Percentiles rank a stretch among this genome's conserved stretches.
Evolutionary conservation across 2,113 vertebrate genomes (phyloP).

Genomic region (Tretioscincus oriximinensis): DNA sequence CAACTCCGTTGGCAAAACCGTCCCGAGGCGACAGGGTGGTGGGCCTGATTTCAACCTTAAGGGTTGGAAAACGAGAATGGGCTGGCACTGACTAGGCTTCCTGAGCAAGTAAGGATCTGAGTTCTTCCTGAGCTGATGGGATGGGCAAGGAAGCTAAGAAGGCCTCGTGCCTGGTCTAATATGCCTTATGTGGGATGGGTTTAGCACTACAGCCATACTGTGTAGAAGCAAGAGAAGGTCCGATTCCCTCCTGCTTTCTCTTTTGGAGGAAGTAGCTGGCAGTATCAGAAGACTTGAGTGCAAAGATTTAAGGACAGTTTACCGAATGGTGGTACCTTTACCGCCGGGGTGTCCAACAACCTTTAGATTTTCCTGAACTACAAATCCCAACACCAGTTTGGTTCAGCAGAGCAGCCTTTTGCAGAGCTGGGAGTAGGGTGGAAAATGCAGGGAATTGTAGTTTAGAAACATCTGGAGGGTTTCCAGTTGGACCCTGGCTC

Average conservation of each 20-base stretch:
- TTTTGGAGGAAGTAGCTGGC: background rate
- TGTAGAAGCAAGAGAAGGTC: background rate
- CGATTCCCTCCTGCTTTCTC: background rate
- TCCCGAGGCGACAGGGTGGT: background rate
- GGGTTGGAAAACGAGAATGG: too few species aligned
- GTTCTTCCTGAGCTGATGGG: background rate
- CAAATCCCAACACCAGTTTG: too few species aligned
- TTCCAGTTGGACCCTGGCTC: too few species aligned
- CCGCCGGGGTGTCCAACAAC: too few species aligned
- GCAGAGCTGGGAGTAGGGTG: too few species aligned
- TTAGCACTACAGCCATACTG: background rate
- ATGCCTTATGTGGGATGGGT: slow-evolving; percentile 5
- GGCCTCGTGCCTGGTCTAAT: background rate
- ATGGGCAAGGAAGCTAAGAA: background rate
- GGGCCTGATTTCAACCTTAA: background rate
- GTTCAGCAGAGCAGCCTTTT: too few species aligned
- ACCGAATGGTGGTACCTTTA: background rate
- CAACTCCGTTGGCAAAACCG: background rate
- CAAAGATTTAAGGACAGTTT: background rate
- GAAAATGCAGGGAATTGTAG: too few species aligned
- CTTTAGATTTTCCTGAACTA: too few species aligned
- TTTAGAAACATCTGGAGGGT: too few species aligned
- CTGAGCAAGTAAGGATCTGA: background rate
- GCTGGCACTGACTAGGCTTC: background rate
- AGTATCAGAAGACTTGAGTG: background rate